phyloP scores from a whole-genome alignment of 2,113 vertebrate species.

The Notechis scutatus region DNA sequence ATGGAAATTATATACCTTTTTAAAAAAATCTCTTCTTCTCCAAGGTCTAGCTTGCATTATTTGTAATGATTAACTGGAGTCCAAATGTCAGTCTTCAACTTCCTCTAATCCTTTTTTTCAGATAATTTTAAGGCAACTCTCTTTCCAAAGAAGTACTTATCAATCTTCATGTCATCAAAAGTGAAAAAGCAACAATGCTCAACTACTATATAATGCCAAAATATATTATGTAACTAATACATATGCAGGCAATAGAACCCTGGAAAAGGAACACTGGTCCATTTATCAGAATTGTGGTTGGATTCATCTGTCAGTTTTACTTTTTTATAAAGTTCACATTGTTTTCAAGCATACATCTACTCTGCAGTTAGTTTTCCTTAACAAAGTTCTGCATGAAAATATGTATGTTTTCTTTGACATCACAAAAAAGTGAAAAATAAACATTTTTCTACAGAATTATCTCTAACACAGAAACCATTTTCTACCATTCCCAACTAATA shows the following conservation, averaged over 20 bases:
- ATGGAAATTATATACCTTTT: not conserved
- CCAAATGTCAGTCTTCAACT: not conserved
- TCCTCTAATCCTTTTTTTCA: conserved; percentile 20
- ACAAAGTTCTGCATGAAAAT: not conserved
- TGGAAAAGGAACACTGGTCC: not conserved
- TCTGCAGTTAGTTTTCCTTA: not conserved
- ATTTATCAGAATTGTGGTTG: not conserved
- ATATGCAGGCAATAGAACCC: not conserved
- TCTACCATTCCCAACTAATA: not conserved
- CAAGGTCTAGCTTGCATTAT: not conserved
- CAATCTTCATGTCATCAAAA: not conserved
- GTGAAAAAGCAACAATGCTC: not conserved
- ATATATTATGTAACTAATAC: not conserved
- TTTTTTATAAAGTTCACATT: not conserved
- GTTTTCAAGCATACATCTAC: not conserved
- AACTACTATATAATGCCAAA: not conserved
- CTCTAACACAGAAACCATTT: not conserved
- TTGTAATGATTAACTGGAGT: conserved; percentile 6
- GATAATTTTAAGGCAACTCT: conserved; percentile 20
- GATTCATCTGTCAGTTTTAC: not conserved
- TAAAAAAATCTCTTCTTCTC: not conserved
- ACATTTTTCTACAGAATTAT: not conserved
- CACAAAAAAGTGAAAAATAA: not conserved
- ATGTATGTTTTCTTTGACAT: not conserved
- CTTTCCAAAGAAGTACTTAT: not conserved